Base-by-base conservation (phyloP, 2,797 vertebrate species). In the Scomberomorus guttatus region DNA sequence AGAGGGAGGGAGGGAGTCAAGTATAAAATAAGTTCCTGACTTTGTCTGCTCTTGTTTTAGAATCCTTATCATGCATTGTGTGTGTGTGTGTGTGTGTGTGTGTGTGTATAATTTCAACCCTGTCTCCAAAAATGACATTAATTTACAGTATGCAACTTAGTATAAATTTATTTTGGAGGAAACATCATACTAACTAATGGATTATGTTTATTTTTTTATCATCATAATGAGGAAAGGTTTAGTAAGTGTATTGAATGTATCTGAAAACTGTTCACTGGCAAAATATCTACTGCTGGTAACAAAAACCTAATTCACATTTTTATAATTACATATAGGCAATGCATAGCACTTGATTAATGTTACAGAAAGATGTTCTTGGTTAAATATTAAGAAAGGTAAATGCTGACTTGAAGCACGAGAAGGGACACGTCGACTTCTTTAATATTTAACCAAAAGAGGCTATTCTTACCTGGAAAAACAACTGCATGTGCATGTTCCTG, bases 11-110 rank as follows among this genome's bases (percentile, higher is more conserved):
- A 62, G 59, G 42, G 17, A 59, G 72, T 61, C 58, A 74, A 51
- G 62, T 57, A 61, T 22, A n/a, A 55, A 65, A 76, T 42, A 69
- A 56, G 60, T 73, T 82, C 50, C 27, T 57, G 71, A 79, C 62
- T 67, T 48, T 78, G 65, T 73, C 34, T 67, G 61, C 59, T 77
- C 46, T 72, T 75, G 55, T 64, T 48, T 76, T 25, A 12, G 15
- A 57, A 73, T 24, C 52, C 42, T 69, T 20, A 55, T 52, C 46
- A 46, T 32, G 2, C 17, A 17, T 5, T 25, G 10, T 6, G 13
- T n/a, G 18, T 48, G 29, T 11, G n/a, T n/a, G n/a, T n/a, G n/a
- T n/a, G n/a, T n/a, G n/a, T n/a, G n/a, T n/a, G n/a, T n/a, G n/a
- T n/a, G n/a, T n/a, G n/a, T n/a, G n/a, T n/a, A n/a, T n/a, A n/a